These are phyloP conservation scores for Tipula vernalis DNA, from an alignment of 2,888 invertebrate genomes.

Conservation along the genomic window DNA sequence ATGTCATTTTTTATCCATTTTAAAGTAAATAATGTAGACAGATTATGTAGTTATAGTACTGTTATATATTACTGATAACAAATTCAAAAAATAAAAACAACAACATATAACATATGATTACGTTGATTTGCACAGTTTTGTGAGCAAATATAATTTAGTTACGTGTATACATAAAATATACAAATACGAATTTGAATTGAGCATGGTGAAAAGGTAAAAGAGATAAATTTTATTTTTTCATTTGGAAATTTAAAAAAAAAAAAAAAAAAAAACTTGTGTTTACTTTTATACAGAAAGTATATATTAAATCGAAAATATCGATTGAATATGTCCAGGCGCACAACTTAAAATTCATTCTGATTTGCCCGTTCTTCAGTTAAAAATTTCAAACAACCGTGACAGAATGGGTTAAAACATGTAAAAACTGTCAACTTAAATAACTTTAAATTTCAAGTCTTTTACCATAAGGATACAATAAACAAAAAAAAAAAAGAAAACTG, in stretches of 20 bases:
- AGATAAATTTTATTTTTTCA: neutral
- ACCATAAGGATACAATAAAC: neutral
- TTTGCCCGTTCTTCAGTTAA: neutral
- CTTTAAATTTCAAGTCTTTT: neutral
- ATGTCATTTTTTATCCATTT: neutral
- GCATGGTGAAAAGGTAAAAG: neutral
- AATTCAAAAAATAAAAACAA: neutral
- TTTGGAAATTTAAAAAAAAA: neutral
- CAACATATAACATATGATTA: neutral
- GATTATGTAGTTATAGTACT: neutral
- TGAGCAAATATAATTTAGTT: neutral
- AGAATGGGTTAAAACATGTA: neutral
- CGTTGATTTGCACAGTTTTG: neutral
- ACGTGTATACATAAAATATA: neutral
- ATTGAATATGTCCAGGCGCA: neutral
- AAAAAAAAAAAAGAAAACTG: no score
- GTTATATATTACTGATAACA: neutral
- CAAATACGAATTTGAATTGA: neutral
- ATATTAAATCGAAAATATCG: neutral
- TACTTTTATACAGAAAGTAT: no score
- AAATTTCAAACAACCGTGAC: neutral
- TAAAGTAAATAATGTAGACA: neutral
- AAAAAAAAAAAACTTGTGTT: neutral
- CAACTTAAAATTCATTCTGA: neutral
- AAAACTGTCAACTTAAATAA: neutral